Conservation (phyloP, 2,888 invertebrate genomes). For the Drosophila barbarae region DNA sequence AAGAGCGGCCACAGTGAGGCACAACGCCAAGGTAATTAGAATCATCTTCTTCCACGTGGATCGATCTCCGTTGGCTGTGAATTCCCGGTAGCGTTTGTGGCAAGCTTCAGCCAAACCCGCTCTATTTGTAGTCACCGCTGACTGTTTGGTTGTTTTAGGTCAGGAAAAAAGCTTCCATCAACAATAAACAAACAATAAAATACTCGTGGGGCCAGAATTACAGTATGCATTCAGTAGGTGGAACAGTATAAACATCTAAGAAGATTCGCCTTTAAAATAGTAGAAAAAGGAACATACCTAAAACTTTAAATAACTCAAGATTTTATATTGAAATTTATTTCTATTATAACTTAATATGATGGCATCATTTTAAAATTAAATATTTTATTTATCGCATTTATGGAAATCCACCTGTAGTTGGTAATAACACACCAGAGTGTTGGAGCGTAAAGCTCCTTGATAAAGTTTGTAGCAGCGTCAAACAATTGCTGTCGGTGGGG, state of each 20-base stretch:
- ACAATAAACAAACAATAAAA: neutral
- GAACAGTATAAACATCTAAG: too few relatives aligned
- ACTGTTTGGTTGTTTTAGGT: neutral
- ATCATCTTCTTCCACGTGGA: conserved; percentile 34
- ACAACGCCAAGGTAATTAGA: conserved; percentile 43
- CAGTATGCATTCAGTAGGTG: neutral
- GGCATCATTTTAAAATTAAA: neutral
- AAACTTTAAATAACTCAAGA: neutral
- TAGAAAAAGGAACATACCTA: neutral
- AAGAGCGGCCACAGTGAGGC: conserved; percentile 30
- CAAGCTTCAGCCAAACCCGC: neutral
- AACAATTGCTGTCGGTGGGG: neutral
- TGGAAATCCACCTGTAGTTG: neutral
- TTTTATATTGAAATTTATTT: neutral
- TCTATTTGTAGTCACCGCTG: conserved; percentile 1
- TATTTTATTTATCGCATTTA: neutral
- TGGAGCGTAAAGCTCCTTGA: neutral
- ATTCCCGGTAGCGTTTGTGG: neutral
- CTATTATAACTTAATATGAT: neutral
- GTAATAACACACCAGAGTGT: neutral
- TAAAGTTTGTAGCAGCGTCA: neutral
- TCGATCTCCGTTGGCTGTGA: conserved; percentile 4
- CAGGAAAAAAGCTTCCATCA: conserved; percentile 4
- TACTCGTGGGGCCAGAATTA: neutral
- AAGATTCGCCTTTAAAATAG: neutral